Conservation (phyloP, 2,797 vertebrate genomes). For the Microchirus variegatus region DNA sequence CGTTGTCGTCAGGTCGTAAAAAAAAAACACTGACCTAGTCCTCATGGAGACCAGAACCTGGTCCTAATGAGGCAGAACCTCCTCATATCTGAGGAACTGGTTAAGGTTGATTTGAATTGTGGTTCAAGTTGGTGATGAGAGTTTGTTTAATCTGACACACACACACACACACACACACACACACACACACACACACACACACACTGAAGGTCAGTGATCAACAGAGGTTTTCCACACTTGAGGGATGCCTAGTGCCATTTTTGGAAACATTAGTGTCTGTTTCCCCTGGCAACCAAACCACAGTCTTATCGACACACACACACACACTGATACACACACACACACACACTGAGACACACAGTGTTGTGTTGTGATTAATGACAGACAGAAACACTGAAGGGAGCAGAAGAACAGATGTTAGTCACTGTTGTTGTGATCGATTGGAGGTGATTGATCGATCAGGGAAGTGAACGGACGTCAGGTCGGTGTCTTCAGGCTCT, state of each 20-base stretch:
- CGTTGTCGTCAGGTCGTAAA: too few species aligned
- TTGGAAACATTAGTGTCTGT: conserved; percentile 61
- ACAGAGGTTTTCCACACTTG: conserved; percentile 56
- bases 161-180: conserved; percentile 6
- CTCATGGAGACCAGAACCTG: too few species aligned
- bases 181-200: too few species aligned
- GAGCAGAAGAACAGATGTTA: background rate
- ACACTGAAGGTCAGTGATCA: conserved; percentile 61
- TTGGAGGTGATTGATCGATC: background rate
- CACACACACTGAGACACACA: conserved; percentile 10
- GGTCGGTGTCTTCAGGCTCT: too few species aligned
- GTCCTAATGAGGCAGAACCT: too few species aligned
- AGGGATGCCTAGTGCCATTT: conserved; percentile 69
- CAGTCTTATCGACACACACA: conserved; percentile 41
- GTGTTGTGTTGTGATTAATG: conserved; percentile 17
- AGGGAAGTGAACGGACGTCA: too few species aligned
- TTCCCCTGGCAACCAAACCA: conserved; percentile 71
- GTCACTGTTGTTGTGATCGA: too few species aligned
- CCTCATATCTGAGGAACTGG: too few species aligned
- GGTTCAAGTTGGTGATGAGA: too few species aligned
- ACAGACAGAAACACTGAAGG: conserved; percentile 5
- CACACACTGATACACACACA: background rate
- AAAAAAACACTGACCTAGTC: too few species aligned
- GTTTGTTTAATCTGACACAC: background rate
- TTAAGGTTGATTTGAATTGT: too few species aligned